Conservation (phyloP, 1,140 invertebrate genomes). For the Myzus persicae region DNA sequence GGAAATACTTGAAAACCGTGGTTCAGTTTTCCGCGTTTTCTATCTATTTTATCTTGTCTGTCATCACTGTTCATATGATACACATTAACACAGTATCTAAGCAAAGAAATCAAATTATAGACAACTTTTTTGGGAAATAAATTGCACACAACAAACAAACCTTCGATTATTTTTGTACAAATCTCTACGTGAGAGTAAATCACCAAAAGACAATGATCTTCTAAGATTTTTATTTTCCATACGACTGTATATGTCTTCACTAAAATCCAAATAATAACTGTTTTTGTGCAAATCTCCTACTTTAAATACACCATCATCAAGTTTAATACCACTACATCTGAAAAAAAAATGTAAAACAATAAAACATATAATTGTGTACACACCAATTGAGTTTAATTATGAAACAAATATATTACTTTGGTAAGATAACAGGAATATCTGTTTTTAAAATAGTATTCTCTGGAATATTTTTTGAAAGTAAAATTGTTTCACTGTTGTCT, state of each 20-base stretch:
- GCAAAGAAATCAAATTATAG: conserved; percentile 17
- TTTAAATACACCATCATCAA: conserved; percentile 55
- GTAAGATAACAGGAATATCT: conserved; percentile 31
- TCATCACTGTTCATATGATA: conserved; percentile 50
- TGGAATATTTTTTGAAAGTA: not conserved
- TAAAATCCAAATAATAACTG: conserved; percentile 55
- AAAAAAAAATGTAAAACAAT: not conserved
- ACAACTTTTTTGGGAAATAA: not conserved
- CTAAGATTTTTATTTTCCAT: conserved; percentile 46
- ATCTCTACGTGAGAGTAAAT: conserved; percentile 44
- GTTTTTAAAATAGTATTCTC: not conserved
- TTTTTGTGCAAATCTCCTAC: conserved; percentile 55
- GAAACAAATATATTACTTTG: conserved; percentile 15
- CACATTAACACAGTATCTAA: conserved; percentile 51
- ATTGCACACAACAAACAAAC: not conserved
- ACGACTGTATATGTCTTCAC: conserved; percentile 44
- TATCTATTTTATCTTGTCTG: not conserved
- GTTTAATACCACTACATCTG: conserved; percentile 49
- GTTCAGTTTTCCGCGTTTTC: not conserved
- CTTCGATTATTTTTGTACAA: conserved; percentile 53
- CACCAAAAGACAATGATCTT: conserved; percentile 48
- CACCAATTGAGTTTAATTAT: not conserved
- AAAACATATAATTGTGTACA: not conserved
- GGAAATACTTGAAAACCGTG: conserved; percentile 21
- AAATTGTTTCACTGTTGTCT: not conserved